Evolutionary conservation across 2,113 vertebrate species (phyloP), one percentile per base, ranked within the genome.

Genomic region (Pheucticus melanocephalus): DNA sequence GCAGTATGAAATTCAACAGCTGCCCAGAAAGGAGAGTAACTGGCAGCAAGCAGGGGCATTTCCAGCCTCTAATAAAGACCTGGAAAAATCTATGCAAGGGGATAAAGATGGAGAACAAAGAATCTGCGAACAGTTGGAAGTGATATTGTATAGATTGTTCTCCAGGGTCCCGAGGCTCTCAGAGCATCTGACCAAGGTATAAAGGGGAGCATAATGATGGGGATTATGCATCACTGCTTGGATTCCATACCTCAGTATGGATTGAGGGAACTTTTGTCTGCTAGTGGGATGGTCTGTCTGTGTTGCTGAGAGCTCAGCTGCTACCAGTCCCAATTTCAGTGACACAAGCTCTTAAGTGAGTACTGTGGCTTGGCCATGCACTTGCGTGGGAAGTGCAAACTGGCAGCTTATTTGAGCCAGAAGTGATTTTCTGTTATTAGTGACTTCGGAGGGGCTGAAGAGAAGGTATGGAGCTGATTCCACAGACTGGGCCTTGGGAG

Each of bases 111-210:
- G 19, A 77, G n/a, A 66, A 70, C 69, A 59, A 28, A 66, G 19
- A 19, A 20, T 40, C 47, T 63, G 14, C 40, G 31, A 70, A 44
- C 15, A 64, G 24, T 0, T 45, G 31, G 21, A 44, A 18, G 48
- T 48, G 6, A 40, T 73, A 60, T 21, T 60, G 27, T 20, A 16
- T 1, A 42, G 23, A 37, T 7, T 0, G 0, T 12, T 11, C 37
- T 60, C 37, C 65, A 42, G 25, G 13, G 15, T 23, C 66, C 33
- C 1, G 0, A 35, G 28, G 14, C 9, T 53, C 44, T 83, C 31
- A 14, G 33, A 44, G 5, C 44, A 61, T 6, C 31, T 61, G 28
- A 27, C 28, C 45, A 48, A 44, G 31, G 47, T 31, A 31, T 33
- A 6, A 5, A 25, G 5, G 11, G 56, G 12, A 42, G 10, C 22